Percentiles rank a stretch among this genome's conserved stretches.
Conservation (phyloP, 2,888 invertebrate species). For the Papilio demoleus region DNA sequence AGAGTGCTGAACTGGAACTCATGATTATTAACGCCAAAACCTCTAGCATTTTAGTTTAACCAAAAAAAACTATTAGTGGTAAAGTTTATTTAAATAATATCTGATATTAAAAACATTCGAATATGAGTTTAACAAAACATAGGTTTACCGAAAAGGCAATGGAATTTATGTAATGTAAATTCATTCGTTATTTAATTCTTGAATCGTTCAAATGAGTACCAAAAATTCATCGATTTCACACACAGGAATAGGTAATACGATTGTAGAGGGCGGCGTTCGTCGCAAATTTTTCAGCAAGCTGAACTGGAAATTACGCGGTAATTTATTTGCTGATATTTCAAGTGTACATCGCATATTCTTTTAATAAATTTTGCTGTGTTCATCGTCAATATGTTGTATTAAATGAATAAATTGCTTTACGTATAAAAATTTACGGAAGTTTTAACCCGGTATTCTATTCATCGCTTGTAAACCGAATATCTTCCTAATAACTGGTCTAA, state of each 20-base stretch:
- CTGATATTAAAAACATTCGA: too few relatives aligned
- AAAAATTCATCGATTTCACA: conserved; percentile 18
- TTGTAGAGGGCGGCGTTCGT: conserved; percentile 11
- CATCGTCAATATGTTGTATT: neutral
- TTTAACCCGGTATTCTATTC: neutral
- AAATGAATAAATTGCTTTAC: neutral
- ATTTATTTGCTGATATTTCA: conserved; percentile 31
- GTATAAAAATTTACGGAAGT: neutral
- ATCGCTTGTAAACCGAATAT: neutral
- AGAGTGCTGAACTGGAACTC: conserved; percentile 6
- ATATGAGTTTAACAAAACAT: too few relatives aligned
- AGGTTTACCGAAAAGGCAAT: too few relatives aligned
- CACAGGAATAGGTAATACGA: conserved; percentile 27
- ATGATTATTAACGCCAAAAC: neutral
- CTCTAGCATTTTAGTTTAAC: neutral
- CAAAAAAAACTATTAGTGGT: too few relatives aligned
- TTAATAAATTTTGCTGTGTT: neutral
- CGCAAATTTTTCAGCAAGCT: conserved; percentile 32
- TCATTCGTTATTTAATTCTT: conserved; percentile 1
- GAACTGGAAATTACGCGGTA: conserved; percentile 32
- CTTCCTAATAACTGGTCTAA: too few relatives aligned
- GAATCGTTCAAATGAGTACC: neutral
- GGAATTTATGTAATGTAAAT: too few relatives aligned
- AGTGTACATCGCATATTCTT: neutral
- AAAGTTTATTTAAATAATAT: too few relatives aligned